Evolutionary conservation across 2,797 vertebrate species (phyloP), one percentile per base, ranked within the genome.

Genomic region (Podarcis lilfordi): DNA sequence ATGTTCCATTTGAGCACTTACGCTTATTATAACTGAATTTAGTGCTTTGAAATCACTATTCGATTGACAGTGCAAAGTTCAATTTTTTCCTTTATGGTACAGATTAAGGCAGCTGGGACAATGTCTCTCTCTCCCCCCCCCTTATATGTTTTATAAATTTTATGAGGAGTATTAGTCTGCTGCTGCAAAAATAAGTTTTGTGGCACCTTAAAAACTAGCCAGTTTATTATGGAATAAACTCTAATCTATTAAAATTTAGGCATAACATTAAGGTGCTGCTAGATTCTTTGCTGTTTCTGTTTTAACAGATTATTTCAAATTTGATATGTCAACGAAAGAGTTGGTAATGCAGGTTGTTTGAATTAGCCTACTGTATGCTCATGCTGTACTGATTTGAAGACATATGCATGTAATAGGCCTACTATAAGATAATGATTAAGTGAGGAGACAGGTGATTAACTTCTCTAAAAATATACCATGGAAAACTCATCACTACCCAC

Each of bases 21-120:
- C 15, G 11, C 3, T 35, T 21, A 59, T 80, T 35, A 77, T 27
- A n/a, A 87, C 43, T 19, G 79, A 89, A 80, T 74, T 72, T 0
- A n/a, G 27, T 10, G 0, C 37, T 85, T 32, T 2, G 87, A 78
- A 43, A 25, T 88, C 50, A 75, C 85, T 66, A 35, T 74, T 92
- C 64, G 0, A 89, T 64, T 68, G 71, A 21, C 37, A 93, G 8
- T 80, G 32, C 85, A 61, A 40, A 82, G 19, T 82, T 92, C 84
- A 10, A 13, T 84, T 74, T 11, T 5, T 27, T 1, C 50, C 35
- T 10, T 5, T 59, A 3, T 2, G 5, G 10, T 3, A 5, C 1
- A 50, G 35, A 1, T 40, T 66, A 32, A 9, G 50, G 75, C 25
- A 75, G 23, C 27, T 80, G 86, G 29, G 4, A 71, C 8, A 59